Base-by-base conservation (phyloP, 2,888 invertebrate species). In the Andrena marginata region DNA sequence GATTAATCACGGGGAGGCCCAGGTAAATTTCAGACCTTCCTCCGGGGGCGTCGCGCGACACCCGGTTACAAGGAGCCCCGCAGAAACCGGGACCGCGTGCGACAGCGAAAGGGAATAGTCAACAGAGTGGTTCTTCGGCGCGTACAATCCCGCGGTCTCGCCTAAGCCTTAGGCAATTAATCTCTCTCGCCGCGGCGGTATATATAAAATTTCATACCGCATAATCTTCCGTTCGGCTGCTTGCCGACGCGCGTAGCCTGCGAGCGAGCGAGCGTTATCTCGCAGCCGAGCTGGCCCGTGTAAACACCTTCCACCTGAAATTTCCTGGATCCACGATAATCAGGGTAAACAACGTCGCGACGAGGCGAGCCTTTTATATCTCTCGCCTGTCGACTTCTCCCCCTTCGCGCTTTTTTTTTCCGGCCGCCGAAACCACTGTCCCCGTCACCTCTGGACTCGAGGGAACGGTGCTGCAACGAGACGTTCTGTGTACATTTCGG, bases 321-420 rank as follows among this genome's bases (percentile, higher is more conserved):
- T 71, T 67, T 85, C 79, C 77, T 48, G 79, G 74, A 70, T 77
- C 51, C 75, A 54, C 49, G 90, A 89, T 89, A 89, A 89, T 85
- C 83, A 87, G 81, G 72, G 87, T 63, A 90, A 90, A 90, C 89
- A 88, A 49, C 77, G 85, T 65, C 89, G 87, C 77, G 88, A 77
- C 83, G 73, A 49, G 31, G n/a, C 49, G 49, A 67, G 68, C n/a
- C 77, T 49, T 13, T 78, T 72, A 82, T 86, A 86, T 77, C 72
- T 31, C 51, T 33, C n/a, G 20, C 16, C 42, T 16, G 42, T 42
- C 42, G 42, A 42, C 42, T 13, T 23, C 48, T 63, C 42, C 29
- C 51, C 29, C 59, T 26, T 29, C 31, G 10, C 72, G 20, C 33
- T 33, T 54, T 56, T 75, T 74, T 56, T 42, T n/a, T n/a, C n/a